Conservation (phyloP, 2,113 vertebrate genomes). For the Rousettus leschenaultii region DNA sequence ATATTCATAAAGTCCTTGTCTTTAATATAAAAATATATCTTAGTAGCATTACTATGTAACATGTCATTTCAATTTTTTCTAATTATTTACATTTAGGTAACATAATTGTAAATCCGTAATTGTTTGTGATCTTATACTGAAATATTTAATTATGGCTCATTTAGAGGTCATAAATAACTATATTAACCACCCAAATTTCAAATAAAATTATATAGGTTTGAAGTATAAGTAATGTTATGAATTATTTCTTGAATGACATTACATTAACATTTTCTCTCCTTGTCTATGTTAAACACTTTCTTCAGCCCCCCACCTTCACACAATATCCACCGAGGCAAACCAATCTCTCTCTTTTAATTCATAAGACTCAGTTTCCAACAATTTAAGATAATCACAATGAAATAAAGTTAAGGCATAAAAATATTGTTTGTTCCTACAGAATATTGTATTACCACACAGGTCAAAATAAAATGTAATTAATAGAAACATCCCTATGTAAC, state of each 20-base stretch:
- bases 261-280: background rate
- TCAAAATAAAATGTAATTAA: background rate
- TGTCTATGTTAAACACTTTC: background rate
- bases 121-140: background rate
- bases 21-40: background rate
- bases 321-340: background rate
- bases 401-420: background rate
- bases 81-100: background rate
- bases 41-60: background rate
- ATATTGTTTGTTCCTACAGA: background rate
- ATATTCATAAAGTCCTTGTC: background rate
- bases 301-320: background rate
- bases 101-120: background rate
- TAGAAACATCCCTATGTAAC: background rate
- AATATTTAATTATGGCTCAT: background rate
- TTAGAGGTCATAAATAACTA: background rate
- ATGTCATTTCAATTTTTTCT: background rate
- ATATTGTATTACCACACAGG: background rate
- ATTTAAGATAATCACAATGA: background rate
- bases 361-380: background rate
- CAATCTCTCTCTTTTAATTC: background rate
- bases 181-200: background rate
- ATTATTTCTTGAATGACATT: background rate
- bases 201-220: background rate
- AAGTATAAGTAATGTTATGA: background rate